Evolutionary conservation across 1,140 invertebrate genomes (phyloP).

Genomic region (Hycleus cichorii): DNA sequence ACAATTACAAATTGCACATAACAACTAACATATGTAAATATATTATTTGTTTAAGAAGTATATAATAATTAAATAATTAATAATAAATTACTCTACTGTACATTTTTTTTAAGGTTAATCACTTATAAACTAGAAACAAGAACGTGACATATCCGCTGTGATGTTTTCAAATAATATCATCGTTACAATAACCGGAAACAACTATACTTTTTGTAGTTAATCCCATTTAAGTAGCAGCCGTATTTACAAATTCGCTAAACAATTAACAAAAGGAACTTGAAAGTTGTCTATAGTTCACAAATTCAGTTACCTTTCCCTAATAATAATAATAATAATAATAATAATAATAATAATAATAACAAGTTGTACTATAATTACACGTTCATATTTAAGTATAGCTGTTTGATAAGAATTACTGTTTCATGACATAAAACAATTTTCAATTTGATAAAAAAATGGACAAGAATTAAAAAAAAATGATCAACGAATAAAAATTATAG

Average conservation of each 20-base stretch:
- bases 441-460: conserved; percentile 5
- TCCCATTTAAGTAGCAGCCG: conserved; percentile 11
- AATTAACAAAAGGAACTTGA: conserved; percentile 3
- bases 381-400: conserved; percentile 12
- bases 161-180: conserved; percentile 12
- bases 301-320: conserved; percentile 5
- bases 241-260: conserved; percentile 3
- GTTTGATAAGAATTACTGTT: conserved; percentile 6
- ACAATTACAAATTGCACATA: conserved; percentile 7
- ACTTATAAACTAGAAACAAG: conserved; percentile 9
- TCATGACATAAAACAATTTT: conserved; percentile 5
- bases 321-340: too few species aligned
- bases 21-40: conserved; percentile 12
- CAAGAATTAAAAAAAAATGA: too few species aligned
- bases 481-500: too few species aligned
- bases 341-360: too few species aligned
- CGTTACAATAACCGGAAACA: conserved; percentile 4
- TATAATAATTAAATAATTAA: neutral
- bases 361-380: conserved; percentile 6
- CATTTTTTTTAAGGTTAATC: conserved; percentile 12
- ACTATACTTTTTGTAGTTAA: conserved; percentile 5
- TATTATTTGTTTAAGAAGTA: neutral
- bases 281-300: neutral
- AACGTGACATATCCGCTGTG: conserved; percentile 6
- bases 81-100: conserved; percentile 15